Evolutionary conservation across 2,888 invertebrate species (phyloP).

Genomic region (Drosophila mimetica): DNA sequence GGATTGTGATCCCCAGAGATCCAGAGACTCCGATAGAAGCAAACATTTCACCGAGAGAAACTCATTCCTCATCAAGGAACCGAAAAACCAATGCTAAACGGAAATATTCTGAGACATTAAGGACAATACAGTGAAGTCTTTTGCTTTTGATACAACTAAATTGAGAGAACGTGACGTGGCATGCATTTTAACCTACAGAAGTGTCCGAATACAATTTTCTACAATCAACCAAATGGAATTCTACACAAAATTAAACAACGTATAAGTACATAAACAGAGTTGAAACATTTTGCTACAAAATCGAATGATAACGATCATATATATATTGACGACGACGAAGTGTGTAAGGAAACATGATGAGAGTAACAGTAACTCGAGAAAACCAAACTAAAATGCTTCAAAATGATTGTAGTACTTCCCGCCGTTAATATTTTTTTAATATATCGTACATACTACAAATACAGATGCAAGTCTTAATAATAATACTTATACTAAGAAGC

Average conservation of each 20-base stretch:
- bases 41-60: conserved; percentile 25
- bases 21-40: conserved; percentile 25
- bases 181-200: conserved; percentile 52
- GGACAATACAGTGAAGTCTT: conserved; percentile 69
- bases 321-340: conserved; percentile 39
- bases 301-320: conserved; percentile 62
- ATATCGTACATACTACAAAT: conserved; percentile 48
- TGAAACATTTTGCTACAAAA: conserved; percentile 66
- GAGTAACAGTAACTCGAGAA: conserved; percentile 25
- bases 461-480: conserved; percentile 36
- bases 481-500: conserved; percentile 41
- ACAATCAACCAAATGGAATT: conserved; percentile 64
- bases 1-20: conserved; percentile 4
- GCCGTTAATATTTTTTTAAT: conserved; percentile 77
- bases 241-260: conserved; percentile 43
- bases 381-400: conserved; percentile 59
- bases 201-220: conserved; percentile 69
- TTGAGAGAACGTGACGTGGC: conserved; percentile 40
- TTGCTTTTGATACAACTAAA: conserved; percentile 67
- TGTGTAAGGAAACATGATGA: conserved; percentile 11
- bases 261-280: conserved; percentile 30
- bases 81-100: conserved; percentile 48
- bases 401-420: conserved; percentile 79
- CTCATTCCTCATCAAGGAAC: conserved; percentile 33
- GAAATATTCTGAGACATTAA: conserved; percentile 72